phyloP scores from a whole-genome alignment of 2,113 vertebrate species.

The Lichenostomus cassidix region DNA sequence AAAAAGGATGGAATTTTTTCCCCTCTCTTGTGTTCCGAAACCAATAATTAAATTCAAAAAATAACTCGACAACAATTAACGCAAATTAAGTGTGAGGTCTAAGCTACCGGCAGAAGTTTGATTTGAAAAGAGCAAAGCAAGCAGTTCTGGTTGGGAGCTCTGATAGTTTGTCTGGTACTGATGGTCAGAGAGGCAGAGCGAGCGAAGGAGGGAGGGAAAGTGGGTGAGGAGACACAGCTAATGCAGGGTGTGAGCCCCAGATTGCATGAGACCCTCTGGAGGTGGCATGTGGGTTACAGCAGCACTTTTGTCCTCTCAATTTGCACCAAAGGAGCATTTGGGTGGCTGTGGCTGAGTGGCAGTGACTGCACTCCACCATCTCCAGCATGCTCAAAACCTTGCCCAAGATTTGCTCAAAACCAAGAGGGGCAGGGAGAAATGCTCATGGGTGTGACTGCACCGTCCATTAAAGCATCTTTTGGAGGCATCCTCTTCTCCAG shows the following conservation, averaged over 20 bases:
- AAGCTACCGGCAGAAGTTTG: not conserved
- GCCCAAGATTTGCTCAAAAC: too few species aligned
- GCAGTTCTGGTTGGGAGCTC: constrained; percentile 13
- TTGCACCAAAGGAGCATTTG: not conserved
- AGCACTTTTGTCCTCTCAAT: not conserved
- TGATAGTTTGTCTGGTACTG: not conserved
- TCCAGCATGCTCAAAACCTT: not conserved
- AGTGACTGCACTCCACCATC: not conserved
- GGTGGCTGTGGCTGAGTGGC: not conserved
- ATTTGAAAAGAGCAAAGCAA: constrained; percentile 32
- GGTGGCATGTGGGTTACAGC: not conserved
- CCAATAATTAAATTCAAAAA: constrained; percentile 47
- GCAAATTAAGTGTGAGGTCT: constrained; percentile 35
- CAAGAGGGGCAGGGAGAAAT: not conserved
- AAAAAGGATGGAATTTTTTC: not conserved
- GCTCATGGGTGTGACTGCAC: accelerated
- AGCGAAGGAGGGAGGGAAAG: not conserved
- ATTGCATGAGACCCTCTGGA: not conserved
- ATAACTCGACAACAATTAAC: constrained; percentile 21
- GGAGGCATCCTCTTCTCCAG: accelerated
- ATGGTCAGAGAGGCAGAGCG: not conserved
- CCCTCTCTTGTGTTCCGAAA: not conserved
- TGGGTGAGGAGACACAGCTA: accelerated
- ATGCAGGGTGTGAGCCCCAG: accelerated
- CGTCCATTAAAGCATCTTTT: not conserved